A percentile compares a stretch with the other conserved stretches of the same genome.
Evolutionary conservation across 2,888 invertebrate species (phyloP).

Genomic region (Lissonota sp.): DNA sequence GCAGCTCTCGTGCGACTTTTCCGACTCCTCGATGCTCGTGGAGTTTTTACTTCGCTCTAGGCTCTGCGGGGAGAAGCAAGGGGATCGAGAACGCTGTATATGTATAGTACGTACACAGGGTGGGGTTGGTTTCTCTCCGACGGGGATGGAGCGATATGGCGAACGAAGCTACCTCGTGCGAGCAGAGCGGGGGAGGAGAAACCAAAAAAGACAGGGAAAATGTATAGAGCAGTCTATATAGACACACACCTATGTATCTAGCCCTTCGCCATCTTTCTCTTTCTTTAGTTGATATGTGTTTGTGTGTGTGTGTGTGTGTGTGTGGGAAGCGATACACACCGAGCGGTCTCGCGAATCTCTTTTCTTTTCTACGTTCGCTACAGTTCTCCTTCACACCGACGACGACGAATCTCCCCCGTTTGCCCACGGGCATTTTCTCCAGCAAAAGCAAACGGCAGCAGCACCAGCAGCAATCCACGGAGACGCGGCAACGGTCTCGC

Average conservation of each 20-base stretch:
- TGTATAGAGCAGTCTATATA: conserved; percentile 54
- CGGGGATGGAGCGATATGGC: conserved; percentile 60
- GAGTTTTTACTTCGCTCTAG: conserved; percentile 68
- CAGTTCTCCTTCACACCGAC: conserved; percentile 43
- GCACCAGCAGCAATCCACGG: conserved; percentile 68
- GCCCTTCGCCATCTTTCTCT: conserved; percentile 41
- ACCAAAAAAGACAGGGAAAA: conserved; percentile 59
- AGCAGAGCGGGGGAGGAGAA: conserved; percentile 61
- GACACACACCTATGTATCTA: neutral
- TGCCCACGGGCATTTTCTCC: conserved; percentile 62
- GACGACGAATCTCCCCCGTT: conserved; percentile 47
- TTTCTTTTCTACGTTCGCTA: conserved; percentile 47
- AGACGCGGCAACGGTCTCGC: conserved; percentile 71
- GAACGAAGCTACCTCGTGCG: conserved; percentile 57
- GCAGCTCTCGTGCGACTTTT: conserved; percentile 76
- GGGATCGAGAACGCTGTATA: conserved; percentile 70
- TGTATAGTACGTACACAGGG: conserved; percentile 42
- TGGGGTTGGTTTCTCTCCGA: conserved; percentile 49
- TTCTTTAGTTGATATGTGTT: conserved; percentile 16
- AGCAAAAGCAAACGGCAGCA: conserved; percentile 45
- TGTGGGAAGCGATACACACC: conserved; percentile 25
- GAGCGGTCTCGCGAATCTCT: conserved; percentile 58
- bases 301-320: neutral
- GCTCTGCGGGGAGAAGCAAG: conserved; percentile 28
- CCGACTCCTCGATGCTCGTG: conserved; percentile 76